phyloP scores from a whole-genome alignment of 2,113 vertebrate species.

The Fregata magnificens region DNA sequence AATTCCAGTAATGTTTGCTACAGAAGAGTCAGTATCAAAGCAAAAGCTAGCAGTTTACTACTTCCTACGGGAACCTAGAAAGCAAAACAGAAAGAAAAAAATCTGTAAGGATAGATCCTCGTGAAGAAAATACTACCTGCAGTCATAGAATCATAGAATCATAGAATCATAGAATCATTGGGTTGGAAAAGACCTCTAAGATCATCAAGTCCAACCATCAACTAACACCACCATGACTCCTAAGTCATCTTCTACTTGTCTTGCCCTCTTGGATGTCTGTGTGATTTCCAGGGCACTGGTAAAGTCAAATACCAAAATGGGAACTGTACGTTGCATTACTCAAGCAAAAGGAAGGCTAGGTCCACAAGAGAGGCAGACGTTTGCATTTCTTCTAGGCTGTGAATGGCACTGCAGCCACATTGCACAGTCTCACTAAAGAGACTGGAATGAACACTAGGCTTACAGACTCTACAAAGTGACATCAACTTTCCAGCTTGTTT shows the following conservation, averaged over 20 bases:
- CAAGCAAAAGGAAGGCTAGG: neutral
- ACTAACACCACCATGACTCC: too few species aligned
- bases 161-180: too few species aligned
- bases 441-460: neutral
- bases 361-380: neutral
- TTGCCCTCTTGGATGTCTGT: neutral
- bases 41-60: slow-evolving; percentile 62
- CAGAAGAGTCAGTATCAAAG: slow-evolving; percentile 69
- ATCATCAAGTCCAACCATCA: too few species aligned
- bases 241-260: neutral
- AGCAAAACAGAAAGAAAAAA: slow-evolving; percentile 1
- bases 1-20: slow-evolving; percentile 67
- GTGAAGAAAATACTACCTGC: neutral
- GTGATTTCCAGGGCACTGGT: neutral
- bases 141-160: too few species aligned
- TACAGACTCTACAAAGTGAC: neutral
- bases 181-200: too few species aligned
- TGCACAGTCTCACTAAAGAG: neutral
- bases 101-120: neutral
- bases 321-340: neutral
- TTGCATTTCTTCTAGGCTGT: neutral
- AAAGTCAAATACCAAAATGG: neutral
- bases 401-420: neutral
- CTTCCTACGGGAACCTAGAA: slow-evolving; percentile 76
- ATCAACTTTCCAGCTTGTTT: neutral